A percentile compares a stretch with the other conserved stretches of the same genome.
phyloP scores from a whole-genome alignment of 2,888 invertebrate species.

The Drosophila setosimentum region DNA sequence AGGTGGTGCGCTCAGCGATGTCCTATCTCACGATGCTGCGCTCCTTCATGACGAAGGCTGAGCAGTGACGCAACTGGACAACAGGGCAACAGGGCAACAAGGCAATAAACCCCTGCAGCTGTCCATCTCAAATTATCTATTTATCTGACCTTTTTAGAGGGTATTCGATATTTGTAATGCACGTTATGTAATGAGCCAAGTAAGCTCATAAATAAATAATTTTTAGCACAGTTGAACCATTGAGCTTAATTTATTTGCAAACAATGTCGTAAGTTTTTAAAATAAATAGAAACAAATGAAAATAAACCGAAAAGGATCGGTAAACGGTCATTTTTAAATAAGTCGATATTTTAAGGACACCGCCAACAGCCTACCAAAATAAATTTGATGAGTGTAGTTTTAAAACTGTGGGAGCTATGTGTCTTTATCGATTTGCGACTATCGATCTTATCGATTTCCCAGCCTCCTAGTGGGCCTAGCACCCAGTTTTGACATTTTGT shows the following conservation, averaged over 20 bases:
- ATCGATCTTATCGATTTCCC: too few species aligned
- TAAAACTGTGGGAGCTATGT: too few species aligned
- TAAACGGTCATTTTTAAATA: not conserved
- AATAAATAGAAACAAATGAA: not conserved
- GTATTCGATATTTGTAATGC: not conserved
- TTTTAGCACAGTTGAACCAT: not conserved
- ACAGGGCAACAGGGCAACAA: not conserved
- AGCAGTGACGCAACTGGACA: slow-evolving; percentile 1
- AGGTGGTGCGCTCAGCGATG: slow-evolving; percentile 65
- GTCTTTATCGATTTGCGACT: too few species aligned
- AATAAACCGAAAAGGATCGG: not conserved
- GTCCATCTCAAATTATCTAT: not conserved
- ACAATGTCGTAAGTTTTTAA: not conserved
- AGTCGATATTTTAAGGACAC: too few species aligned
- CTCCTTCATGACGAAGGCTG: slow-evolving; percentile 46
- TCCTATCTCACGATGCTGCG: slow-evolving; percentile 70
- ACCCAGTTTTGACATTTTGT: too few species aligned
- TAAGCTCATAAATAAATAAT: not conserved
- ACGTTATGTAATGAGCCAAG: not conserved
- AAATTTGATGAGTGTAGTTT: too few species aligned
- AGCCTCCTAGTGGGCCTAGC: too few species aligned
- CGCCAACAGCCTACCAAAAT: too few species aligned
- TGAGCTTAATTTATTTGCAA: not conserved
- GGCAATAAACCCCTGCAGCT: not conserved
- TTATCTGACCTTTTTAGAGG: not conserved